Evolutionary conservation across 2,888 invertebrate genomes (phyloP).

Genomic region (Lepidonotus clava): DNA sequence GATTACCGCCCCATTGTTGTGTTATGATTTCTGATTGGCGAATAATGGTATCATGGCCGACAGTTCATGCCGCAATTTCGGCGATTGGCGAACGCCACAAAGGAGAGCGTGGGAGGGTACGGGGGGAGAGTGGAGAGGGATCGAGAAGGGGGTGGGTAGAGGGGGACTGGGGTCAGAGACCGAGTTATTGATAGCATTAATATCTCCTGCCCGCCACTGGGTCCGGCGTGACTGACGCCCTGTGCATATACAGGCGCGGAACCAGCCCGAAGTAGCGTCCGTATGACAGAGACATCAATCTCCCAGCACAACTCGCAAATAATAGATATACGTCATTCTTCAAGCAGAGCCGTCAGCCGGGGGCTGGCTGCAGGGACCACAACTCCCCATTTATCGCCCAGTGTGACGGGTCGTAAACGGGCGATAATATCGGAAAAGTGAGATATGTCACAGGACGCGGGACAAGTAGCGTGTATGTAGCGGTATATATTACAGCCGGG

Average conservation of each 20-base stretch:
- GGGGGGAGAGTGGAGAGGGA: not conserved
- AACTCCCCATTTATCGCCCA: not conserved
- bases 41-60: constrained; percentile 34
- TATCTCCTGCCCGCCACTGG: constrained; percentile 3
- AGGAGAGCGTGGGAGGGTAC: not conserved
- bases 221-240: not conserved
- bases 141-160: no score
- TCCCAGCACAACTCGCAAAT: not conserved
- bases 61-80: constrained; percentile 52
- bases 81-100: constrained; percentile 26
- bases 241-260: not conserved
- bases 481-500: no score
- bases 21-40: constrained; percentile 51
- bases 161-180: constrained; percentile 22
- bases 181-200: constrained; percentile 43
- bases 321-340: no score
- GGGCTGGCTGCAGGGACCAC: not conserved
- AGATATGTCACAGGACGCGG: no score
- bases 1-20: constrained; percentile 32
- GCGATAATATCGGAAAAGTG: no score
- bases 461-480: no score
- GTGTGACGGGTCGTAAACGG: not conserved
- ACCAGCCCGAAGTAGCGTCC: not conserved
- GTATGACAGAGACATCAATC: constrained; percentile 14
- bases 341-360: no score